A percentile compares a stretch with the other conserved stretches of the same genome.
Evolutionary conservation across 2,888 invertebrate genomes (phyloP).

Genomic region (Nomada hirtipes): DNA sequence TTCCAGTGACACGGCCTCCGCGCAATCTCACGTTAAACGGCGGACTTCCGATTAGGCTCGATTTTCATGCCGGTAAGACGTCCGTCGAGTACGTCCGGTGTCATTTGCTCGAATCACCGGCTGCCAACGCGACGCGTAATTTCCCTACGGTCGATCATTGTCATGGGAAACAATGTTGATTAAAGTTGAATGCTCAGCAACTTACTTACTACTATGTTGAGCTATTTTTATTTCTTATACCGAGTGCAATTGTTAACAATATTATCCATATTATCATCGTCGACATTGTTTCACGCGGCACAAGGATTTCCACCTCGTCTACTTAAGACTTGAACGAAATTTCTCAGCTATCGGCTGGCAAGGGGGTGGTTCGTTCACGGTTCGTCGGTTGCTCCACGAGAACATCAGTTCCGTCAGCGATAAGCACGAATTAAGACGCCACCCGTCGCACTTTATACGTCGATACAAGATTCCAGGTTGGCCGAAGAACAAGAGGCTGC

Average conservation of each 20-base stretch:
- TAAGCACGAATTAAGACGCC: constrained; percentile 54
- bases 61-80: constrained; percentile 56
- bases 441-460: constrained; percentile 41
- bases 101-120: constrained; percentile 43
- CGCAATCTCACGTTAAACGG: constrained; percentile 55
- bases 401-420: constrained; percentile 40
- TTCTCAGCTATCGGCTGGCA: constrained; percentile 8
- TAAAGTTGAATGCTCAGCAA: not conserved
- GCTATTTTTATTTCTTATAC: too few relatives aligned
- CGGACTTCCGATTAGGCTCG: constrained; percentile 65
- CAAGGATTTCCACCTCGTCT: not conserved
- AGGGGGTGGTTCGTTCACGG: not conserved
- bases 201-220: too few relatives aligned
- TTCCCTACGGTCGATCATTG: constrained; percentile 2
- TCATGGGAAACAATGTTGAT: constrained; percentile 12
- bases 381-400: not conserved
- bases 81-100: constrained; percentile 50
- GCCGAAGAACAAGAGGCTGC: constrained; percentile 16
- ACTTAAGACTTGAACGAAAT: constrained; percentile 27
- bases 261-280: too few relatives aligned
- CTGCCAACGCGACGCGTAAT: constrained; percentile 8
- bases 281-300: not conserved
- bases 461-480: constrained; percentile 51
- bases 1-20: constrained; percentile 43
- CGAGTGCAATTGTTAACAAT: too few relatives aligned